phyloP scores from a whole-genome alignment of 2,797 vertebrate species.

The Thaleichthys pacificus region DNA sequence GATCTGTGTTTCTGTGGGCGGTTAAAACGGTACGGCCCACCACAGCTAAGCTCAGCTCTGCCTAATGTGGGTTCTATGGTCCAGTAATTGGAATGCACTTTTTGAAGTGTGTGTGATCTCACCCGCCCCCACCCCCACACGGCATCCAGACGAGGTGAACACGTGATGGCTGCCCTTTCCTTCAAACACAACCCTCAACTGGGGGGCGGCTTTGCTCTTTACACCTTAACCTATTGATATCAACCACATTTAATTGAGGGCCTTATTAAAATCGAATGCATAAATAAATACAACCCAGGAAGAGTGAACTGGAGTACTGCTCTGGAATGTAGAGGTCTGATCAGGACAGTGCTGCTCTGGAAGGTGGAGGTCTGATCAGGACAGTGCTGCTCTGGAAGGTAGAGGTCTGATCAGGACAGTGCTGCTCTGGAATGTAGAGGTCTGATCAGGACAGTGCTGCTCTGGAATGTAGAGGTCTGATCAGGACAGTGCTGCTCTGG shows the following conservation, averaged over 20 bases:
- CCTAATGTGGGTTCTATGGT: slow-evolving; percentile 5
- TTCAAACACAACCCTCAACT: slow-evolving; percentile 29
- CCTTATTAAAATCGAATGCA: not conserved
- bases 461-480: too few relatives aligned
- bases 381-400: too few relatives aligned
- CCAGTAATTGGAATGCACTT: slow-evolving; percentile 11
- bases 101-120: slow-evolving; percentile 14
- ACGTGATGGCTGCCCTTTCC: slow-evolving; percentile 27
- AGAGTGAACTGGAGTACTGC: too few relatives aligned
- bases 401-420: too few relatives aligned
- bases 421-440: too few relatives aligned
- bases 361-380: too few relatives aligned
- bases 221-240: slow-evolving; percentile 18
- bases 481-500: too few relatives aligned
- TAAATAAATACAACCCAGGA: not conserved
- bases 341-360: too few relatives aligned
- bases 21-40: not conserved
- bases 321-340: too few relatives aligned
- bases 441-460: too few relatives aligned
- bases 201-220: slow-evolving; percentile 24
- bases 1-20: too few relatives aligned
- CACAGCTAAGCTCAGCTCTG: too few relatives aligned
- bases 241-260: slow-evolving; percentile 29
- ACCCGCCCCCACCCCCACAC: slow-evolving; percentile 17
- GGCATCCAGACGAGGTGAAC: slow-evolving; percentile 13